Conservation (phyloP, 2,113 vertebrate species). For the Parus major region DNA sequence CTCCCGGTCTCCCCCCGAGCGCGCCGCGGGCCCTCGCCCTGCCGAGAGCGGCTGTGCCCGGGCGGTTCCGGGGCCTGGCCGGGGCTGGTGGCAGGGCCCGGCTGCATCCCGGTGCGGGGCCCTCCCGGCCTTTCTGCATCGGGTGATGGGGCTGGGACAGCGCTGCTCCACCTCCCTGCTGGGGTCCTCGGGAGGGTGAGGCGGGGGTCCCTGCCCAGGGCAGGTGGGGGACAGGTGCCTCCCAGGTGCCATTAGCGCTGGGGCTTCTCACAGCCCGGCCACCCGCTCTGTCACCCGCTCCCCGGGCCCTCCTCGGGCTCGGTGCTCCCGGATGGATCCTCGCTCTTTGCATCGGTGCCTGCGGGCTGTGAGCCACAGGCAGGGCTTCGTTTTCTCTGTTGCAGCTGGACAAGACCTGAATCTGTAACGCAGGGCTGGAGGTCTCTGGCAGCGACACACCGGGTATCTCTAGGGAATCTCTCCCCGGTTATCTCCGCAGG, state of each 20-base stretch:
- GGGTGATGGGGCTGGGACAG: neutral
- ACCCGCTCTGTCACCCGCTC: neutral
- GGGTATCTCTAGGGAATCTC: neutral
- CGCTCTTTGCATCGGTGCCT: neutral
- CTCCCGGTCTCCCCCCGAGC: neutral
- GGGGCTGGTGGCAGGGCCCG: neutral
- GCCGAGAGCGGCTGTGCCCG: neutral
- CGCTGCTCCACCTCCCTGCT: neutral
- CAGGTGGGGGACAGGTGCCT: neutral
- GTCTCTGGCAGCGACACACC: neutral
- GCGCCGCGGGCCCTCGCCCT: neutral
- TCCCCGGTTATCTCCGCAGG: neutral
- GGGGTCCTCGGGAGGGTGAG: neutral
- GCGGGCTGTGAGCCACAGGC: neutral
- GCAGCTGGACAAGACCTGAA: constrained; percentile 18
- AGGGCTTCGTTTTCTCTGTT: neutral
- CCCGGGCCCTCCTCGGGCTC: neutral
- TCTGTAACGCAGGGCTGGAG: neutral
- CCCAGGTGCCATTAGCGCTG: neutral
- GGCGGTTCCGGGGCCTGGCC: neutral
- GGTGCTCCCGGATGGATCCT: neutral
- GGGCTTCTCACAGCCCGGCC: neutral
- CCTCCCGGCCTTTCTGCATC: neutral
- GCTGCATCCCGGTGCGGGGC: neutral
- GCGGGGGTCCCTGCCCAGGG: neutral